Evolutionary conservation across 1,140 invertebrate genomes (phyloP), one percentile per base, ranked within the genome.

Genomic region (Pseudomyrmex concolor): DNA sequence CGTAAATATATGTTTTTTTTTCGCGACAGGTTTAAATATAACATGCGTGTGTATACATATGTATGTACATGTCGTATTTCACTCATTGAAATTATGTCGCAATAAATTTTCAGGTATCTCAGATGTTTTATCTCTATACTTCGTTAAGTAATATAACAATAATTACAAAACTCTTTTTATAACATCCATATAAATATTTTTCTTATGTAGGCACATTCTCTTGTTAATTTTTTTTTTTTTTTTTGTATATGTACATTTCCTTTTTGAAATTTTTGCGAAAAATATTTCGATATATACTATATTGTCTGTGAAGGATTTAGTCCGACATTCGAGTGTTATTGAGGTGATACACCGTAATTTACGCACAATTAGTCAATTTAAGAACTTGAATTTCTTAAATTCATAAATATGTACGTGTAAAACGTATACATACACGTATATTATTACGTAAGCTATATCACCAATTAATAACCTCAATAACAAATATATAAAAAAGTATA

Each of bases 111-210:
- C 86, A 87, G 76, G 83, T 87, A 72, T 84, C 83, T 85, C 76
- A 54, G 63, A 72, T 82, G 13, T 84, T 66, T 63, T 12, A 81
- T 45, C 34, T 83, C 50, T 83, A 73, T 60, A 84, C 19, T 54
- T 64, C 19, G 25, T 83, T 34, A 43, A 55, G 72, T 84, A 70
- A 76, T 59, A 62, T 72, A 62, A 83, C 80, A 64, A 80, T 87
- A 89, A 88, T 90, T 90, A 90, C 86, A 90, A 90, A 90, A 90
- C 81, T 84, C 88, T 34, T 34, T 34, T 74, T 86, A 89, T 81
- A 78, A 83, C 82, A 72, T 77, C 54, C 67, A 83, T 90, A 90
- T 89, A 90, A 90, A 90, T 90, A 90, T 87, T 55, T 84, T 57
- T 90, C 83, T 88, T 88, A 83, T 82, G 72, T 83, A 90, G 89